Conservation (phyloP, 2,888 invertebrate genomes). For the Acronicta aceris region DNA sequence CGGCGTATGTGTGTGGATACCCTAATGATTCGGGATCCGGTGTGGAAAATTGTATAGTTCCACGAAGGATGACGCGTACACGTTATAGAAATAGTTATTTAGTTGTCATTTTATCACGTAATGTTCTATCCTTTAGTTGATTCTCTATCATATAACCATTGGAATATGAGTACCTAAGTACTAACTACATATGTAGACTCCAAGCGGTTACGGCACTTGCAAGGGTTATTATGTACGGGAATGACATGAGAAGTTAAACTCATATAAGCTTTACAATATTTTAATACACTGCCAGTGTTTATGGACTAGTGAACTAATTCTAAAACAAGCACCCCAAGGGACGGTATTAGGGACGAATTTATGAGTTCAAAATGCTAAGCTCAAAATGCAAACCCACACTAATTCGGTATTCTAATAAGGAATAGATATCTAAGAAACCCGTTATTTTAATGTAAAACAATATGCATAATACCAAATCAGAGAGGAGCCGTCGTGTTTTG, state of each 20-base stretch:
- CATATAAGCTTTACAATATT: no score
- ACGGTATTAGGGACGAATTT: not conserved
- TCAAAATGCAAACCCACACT: conserved; percentile 7
- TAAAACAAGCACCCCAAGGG: no score
- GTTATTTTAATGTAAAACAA: conserved; percentile 48
- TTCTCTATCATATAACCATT: no score
- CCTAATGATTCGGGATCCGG: conserved; percentile 54
- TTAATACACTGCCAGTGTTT: no score
- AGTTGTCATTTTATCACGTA: conserved; percentile 14
- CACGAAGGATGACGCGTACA: conserved; percentile 39
- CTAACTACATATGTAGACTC: no score
- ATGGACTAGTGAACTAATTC: no score
- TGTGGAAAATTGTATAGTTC: conserved; percentile 64
- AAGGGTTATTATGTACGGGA: no score
- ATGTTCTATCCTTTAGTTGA: not conserved
- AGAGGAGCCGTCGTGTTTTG: conserved; percentile 52
- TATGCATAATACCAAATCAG: conserved; percentile 54
- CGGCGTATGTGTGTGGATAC: conserved; percentile 41
- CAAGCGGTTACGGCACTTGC: no score
- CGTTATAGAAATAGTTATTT: conserved; percentile 14
- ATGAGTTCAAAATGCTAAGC: not conserved
- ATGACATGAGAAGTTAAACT: no score
- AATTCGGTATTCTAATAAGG: conserved; percentile 23
- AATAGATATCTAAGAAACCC: conserved; percentile 26
- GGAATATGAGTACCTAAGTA: no score